Evolutionary conservation across 2,888 invertebrate species (phyloP).

Genomic region (Torymus auratus): DNA sequence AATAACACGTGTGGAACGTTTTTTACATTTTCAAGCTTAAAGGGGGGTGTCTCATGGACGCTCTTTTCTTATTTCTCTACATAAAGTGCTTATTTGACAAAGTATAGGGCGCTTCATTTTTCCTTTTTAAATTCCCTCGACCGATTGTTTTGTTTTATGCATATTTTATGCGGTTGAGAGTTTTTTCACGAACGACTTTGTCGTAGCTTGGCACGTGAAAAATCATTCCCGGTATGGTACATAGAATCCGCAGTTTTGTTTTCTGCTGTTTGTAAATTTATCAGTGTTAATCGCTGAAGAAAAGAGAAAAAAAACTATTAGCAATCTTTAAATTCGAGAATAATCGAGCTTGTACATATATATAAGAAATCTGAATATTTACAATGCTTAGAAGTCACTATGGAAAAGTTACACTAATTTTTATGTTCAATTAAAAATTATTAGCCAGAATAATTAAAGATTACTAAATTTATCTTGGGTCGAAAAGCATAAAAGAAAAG

Average conservation of each 20-base stretch:
- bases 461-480: constrained; percentile 22
- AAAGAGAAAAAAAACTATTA: constrained; percentile 25
- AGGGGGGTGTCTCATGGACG: neutral
- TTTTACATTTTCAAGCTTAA: constrained; percentile 48
- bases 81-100: constrained; percentile 48
- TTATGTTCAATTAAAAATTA: constrained; percentile 3
- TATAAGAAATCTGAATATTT: constrained; percentile 27
- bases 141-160: constrained; percentile 52
- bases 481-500: constrained; percentile 16
- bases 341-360: constrained; percentile 52
- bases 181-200: constrained; percentile 21
- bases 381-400: neutral
- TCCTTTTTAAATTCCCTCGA: constrained; percentile 34
- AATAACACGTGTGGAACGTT: neutral
- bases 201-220: constrained; percentile 3
- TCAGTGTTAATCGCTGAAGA: neutral
- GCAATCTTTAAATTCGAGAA: constrained; percentile 45
- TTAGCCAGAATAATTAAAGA: constrained; percentile 19
- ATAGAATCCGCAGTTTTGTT: constrained; percentile 18
- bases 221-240: constrained; percentile 35
- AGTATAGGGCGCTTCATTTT: constrained; percentile 5
- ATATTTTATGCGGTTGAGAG: constrained; percentile 52
- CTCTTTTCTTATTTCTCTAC: constrained; percentile 11
- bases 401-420: constrained; percentile 16
- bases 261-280: constrained; percentile 37